Conservation (phyloP, 2,113 vertebrate species). For the Fregata magnificens region DNA sequence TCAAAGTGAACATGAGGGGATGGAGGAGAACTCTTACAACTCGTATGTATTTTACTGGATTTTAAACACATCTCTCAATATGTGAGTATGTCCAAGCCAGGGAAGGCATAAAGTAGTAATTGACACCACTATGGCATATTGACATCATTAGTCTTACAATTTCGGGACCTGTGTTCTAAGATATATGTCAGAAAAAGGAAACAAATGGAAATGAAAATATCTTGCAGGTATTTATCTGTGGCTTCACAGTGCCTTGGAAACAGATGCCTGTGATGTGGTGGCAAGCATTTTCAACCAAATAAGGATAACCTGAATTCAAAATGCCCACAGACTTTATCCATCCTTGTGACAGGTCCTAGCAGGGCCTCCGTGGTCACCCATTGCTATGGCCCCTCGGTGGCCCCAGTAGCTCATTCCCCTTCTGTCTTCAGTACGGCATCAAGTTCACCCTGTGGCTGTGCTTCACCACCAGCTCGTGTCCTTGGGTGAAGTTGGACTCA, state of each 20-base stretch:
- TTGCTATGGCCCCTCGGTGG: too few species aligned
- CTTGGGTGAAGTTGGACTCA: neutral
- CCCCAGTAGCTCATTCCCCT: neutral
- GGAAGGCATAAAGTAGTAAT: neutral
- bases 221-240: neutral
- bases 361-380: neutral
- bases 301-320: neutral
- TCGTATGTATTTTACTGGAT: neutral
- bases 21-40: neutral
- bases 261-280: neutral
- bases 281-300: neutral
- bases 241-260: neutral
- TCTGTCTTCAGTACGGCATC: neutral
- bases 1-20: neutral
- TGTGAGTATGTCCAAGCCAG: neutral
- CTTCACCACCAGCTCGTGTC: neutral
- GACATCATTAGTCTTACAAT: neutral
- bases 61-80: neutral
- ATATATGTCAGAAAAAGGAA: neutral
- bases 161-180: neutral
- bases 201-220: neutral
- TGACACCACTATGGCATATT: neutral
- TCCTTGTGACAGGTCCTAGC: neutral
- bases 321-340: neutral
- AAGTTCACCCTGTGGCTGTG: neutral